Conservation (phyloP, 2,113 vertebrate genomes). For the Nerophis ophidion region DNA sequence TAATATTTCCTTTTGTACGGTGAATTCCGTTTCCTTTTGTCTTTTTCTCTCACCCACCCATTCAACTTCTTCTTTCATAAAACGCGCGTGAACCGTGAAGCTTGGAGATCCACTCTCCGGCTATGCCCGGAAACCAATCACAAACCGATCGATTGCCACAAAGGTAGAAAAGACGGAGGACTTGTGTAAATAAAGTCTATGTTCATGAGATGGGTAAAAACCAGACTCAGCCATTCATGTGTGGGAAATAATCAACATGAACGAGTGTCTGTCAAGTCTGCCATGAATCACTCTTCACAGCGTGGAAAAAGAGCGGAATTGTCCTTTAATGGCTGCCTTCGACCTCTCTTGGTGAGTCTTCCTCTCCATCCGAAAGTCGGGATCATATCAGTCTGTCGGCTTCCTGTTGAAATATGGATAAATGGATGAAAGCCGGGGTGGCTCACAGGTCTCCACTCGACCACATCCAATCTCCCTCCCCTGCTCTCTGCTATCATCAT, state of each 20-base stretch:
- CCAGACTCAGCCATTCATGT: too few species aligned
- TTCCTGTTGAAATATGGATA: conserved; percentile 62
- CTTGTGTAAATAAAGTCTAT: conserved; percentile 9
- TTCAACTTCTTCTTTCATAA: conserved; percentile 44
- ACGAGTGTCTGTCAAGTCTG: neutral
- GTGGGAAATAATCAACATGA: too few species aligned
- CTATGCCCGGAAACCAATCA: conserved; percentile 6
- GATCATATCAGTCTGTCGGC: conserved; percentile 58
- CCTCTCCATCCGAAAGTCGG: conserved; percentile 33
- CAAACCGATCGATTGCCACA: conserved; percentile 17
- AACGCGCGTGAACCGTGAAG: conserved; percentile 41
- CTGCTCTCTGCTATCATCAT: conserved; percentile 37
- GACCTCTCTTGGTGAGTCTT: neutral
- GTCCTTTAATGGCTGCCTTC: neutral
- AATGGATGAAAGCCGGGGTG: conserved; percentile 50
- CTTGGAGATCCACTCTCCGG: neutral
- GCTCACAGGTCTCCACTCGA: conserved; percentile 30
- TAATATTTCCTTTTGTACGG: conserved; percentile 50
- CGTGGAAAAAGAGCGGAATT: too few species aligned
- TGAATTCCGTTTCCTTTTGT: conserved; percentile 11
- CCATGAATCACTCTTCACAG: neutral
- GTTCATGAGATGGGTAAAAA: too few species aligned
- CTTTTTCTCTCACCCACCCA: conserved; percentile 22
- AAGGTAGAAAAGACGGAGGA: conserved; percentile 4
- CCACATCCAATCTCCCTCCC: conserved; percentile 29